Conservation (phyloP, 1,140 invertebrate genomes). For the Drosophila mauritiana region DNA sequence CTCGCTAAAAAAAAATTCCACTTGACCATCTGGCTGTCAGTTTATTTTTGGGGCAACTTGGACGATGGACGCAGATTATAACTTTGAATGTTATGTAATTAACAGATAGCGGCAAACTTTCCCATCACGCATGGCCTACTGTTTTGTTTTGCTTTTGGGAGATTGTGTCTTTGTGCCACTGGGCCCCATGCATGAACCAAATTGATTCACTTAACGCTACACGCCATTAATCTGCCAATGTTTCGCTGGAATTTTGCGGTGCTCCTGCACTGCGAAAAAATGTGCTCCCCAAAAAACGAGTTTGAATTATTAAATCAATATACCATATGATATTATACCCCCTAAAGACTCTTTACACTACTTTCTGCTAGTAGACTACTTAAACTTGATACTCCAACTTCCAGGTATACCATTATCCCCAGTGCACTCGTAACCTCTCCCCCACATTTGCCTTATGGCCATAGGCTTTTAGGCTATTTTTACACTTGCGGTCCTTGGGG, state of each 20-base stretch:
- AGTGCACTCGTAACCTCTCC: constrained; percentile 16
- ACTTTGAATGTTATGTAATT: constrained; percentile 71
- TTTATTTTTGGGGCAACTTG: constrained; percentile 51
- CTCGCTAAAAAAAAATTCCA: constrained; percentile 46
- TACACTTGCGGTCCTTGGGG: constrained; percentile 59
- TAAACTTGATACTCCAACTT: neutral
- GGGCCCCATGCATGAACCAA: constrained; percentile 39
- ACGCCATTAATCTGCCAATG: constrained; percentile 65
- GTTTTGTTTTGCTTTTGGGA: constrained; percentile 29
- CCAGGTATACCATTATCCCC: neutral
- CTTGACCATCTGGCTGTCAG: constrained; percentile 50
- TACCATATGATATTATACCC: no score
- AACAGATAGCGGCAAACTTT: constrained; percentile 58
- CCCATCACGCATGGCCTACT: constrained; percentile 46
- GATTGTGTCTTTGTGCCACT: constrained; percentile 40
- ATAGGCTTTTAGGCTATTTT: constrained; percentile 45
- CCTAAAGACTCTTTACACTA: no score
- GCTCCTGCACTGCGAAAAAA: neutral
- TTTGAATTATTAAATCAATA: no score
- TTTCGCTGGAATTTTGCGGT: constrained; percentile 28
- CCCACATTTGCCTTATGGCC: neutral
- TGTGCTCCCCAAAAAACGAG: no score
- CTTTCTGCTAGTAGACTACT: no score
- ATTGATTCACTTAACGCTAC: constrained; percentile 68
- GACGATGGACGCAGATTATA: constrained; percentile 60